Conservation (phyloP, 2,888 invertebrate genomes). For the Synanthedon myopaeformis region DNA sequence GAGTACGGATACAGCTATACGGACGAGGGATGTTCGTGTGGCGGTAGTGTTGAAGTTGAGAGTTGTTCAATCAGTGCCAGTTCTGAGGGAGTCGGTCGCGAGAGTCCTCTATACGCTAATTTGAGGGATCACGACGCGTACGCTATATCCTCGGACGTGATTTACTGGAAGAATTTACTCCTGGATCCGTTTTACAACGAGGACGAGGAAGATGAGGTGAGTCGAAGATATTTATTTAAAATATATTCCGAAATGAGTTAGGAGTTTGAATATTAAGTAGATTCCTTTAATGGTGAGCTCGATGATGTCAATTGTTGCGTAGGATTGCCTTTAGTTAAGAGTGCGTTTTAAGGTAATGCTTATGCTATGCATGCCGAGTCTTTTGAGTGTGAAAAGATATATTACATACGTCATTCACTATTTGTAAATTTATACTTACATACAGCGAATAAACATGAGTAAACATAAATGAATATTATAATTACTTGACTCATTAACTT, state of each 20-base stretch:
- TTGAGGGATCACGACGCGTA: slow-evolving; percentile 59
- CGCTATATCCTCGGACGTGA: slow-evolving; percentile 60
- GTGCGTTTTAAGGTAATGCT: no score
- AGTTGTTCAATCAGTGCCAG: slow-evolving; percentile 59
- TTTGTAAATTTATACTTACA: no score
- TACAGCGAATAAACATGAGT: no score
- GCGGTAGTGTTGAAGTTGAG: slow-evolving; percentile 60
- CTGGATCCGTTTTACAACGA: slow-evolving; percentile 63
- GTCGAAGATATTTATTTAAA: slow-evolving; percentile 11
- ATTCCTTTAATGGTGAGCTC: neutral
- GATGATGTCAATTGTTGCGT: slow-evolving; percentile 7
- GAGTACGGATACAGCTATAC: slow-evolving; percentile 52
- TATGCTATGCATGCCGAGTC: no score
- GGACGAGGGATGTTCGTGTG: slow-evolving; percentile 59
- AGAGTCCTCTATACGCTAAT: slow-evolving; percentile 61
- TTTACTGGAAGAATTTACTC: slow-evolving; percentile 65
- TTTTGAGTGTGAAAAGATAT: no score
- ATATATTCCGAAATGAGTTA: no score
- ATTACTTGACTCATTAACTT: no score
- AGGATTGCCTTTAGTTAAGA: slow-evolving; percentile 6
- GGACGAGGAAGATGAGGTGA: slow-evolving; percentile 68
- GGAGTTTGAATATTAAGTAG: no score
- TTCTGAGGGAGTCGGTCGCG: slow-evolving; percentile 50
- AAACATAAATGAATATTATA: no score
- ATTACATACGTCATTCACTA: no score